Evolutionary conservation across 2,888 invertebrate genomes (phyloP), one percentile per base, ranked within the genome.

Genomic region (Dusona sp.): DNA sequence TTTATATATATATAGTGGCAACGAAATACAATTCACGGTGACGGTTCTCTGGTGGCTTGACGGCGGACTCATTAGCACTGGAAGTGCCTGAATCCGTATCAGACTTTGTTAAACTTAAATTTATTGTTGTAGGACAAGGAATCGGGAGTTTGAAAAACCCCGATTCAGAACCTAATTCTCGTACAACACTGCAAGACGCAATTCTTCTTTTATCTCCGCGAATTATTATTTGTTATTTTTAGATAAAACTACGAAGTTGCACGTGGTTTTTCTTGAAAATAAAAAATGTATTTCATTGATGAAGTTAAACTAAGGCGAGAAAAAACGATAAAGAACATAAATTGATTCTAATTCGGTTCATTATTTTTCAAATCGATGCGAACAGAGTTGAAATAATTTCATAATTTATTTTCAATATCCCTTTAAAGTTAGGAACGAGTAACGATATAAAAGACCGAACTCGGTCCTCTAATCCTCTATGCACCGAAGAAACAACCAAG

Each of bases 21-120:
- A 75, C 85, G 61, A 68, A 77, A 33, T 72, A 77, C 77, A 42
- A 85, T 85, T 85, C 77, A 78, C 67, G 38, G 72, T 33, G 48
- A 38, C 36, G 38, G 67, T 57, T 79, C 74, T 33, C 45, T 48
- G 6, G 79, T 19, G 84, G 73, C n/a, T 64, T 22, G 61, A 42
- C 61, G 19, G 51, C 57, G 79, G 51, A 73, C 79, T 65, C 57
- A 83, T 80, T 84, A 80, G 51, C 54, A 36, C 51, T 22, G 33
- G 3, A 36, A 72, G 72, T 54, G 72, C 36, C 9, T 36, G 9
- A 72, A 72, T 51, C 51, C 72, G 33, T 51, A 72, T n/a, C 19
- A 33, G 72, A 51, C 25, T 33, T n/a, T 51, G 2, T 51, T 51
- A 19, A 8, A 45, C 16, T 42, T 13, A 22, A 9, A 22, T 11